Evolutionary conservation across 2,888 invertebrate species (phyloP).

Genomic region (Aproaerema taeniolella): DNA sequence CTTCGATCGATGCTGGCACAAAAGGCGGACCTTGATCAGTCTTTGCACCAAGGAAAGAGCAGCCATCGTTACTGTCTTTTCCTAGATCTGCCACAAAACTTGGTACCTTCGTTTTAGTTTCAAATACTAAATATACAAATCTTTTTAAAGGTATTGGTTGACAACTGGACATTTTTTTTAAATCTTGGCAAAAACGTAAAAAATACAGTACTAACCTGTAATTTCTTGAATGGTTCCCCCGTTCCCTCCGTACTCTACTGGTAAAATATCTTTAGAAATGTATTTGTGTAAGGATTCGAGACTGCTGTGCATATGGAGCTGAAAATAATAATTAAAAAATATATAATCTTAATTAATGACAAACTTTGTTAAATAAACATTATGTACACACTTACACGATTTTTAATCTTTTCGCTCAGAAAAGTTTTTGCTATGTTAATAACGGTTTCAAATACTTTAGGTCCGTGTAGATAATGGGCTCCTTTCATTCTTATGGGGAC

Average conservation of each 20-base stretch:
- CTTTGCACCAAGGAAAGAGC: too few species aligned
- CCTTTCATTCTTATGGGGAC: conserved; percentile 73
- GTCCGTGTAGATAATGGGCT: conserved; percentile 67
- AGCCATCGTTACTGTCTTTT: too few species aligned
- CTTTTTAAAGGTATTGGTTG: too few species aligned
- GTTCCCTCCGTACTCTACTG: conserved; percentile 80
- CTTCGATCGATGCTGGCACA: too few species aligned
- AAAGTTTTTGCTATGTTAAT: conserved; percentile 34
- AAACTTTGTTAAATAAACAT: too few species aligned
- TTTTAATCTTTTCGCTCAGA: conserved; percentile 11
- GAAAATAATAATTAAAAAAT: conserved; percentile 22
- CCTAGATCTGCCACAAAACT: too few species aligned
- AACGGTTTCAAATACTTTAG: conserved; percentile 63
- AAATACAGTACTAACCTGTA: conserved; percentile 52
- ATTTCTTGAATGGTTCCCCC: conserved; percentile 67
- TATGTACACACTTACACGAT: conserved; percentile 16
- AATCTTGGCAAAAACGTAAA: too few species aligned
- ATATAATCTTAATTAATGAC: not conserved
- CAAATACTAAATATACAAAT: too few species aligned
- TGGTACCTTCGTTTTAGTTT: too few species aligned
- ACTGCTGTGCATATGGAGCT: conserved; percentile 67
- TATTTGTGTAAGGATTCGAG: conserved; percentile 68
- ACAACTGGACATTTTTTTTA: too few species aligned
- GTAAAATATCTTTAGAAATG: conserved; percentile 76
- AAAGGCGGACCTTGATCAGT: too few species aligned